A percentile compares a stretch with the other conserved stretches of the same genome.
Conservation (phyloP, 2,888 invertebrate genomes). For the Cheiracanthium punctorium region DNA sequence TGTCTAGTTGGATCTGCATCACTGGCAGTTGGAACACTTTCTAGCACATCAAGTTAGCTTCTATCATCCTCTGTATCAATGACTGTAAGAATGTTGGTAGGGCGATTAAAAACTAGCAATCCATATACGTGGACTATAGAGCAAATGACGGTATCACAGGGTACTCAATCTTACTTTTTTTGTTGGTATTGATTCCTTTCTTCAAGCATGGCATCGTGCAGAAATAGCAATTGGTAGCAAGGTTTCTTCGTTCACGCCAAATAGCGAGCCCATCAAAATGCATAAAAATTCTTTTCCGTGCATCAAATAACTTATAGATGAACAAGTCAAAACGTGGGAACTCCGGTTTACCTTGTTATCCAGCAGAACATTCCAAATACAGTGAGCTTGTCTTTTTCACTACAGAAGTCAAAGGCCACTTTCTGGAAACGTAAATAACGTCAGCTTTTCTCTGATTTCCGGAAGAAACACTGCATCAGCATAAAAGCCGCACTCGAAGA, state of each 20-base stretch:
- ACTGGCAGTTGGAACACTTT: too few relatives aligned
- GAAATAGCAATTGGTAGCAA: neutral
- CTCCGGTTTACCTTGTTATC: neutral
- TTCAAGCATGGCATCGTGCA: neutral
- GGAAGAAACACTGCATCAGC: too few relatives aligned
- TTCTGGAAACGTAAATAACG: neutral
- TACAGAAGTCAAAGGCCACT: conserved; percentile 14
- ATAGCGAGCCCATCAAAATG: too few relatives aligned
- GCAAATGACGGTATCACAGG: conserved; percentile 15
- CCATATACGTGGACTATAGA: neutral
- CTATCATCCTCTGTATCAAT: too few relatives aligned
- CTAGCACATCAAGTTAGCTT: too few relatives aligned
- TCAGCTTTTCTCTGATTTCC: too few relatives aligned
- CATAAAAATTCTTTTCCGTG: too few relatives aligned
- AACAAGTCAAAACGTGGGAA: too few relatives aligned
- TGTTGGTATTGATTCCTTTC: neutral
- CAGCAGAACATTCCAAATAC: neutral
- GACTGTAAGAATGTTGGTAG: conserved; percentile 1
- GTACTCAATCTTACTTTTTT: neutral
- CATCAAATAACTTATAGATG: too few relatives aligned
- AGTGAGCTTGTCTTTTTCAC: neutral
- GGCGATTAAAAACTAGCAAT: neutral
- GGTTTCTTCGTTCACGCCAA: conserved; percentile 9
- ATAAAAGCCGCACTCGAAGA: too few relatives aligned
- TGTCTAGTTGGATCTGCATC: too few relatives aligned